Evolutionary conservation across 2,888 invertebrate species (phyloP).

Genomic region (Morinoia aosen): DNA sequence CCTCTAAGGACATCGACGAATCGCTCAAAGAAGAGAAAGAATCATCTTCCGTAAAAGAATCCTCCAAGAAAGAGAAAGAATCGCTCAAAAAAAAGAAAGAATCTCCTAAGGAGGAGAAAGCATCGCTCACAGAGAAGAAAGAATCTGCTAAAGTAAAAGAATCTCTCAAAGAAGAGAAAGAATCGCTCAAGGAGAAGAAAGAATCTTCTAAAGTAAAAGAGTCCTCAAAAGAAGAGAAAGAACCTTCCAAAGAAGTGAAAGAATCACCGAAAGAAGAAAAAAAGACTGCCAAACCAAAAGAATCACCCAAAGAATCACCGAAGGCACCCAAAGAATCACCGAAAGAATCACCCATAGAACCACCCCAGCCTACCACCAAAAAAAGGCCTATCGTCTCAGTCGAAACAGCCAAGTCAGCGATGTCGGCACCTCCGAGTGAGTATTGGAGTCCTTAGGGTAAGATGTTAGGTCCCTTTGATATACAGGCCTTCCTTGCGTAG

Average conservation of each 20-base stretch:
- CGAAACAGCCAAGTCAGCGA: neutral
- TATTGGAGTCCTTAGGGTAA: neutral
- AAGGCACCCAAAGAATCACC: neutral
- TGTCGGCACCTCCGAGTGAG: neutral
- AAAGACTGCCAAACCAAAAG: neutral
- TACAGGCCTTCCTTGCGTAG: no score
- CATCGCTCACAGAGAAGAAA: neutral
- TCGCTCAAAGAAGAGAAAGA: neutral
- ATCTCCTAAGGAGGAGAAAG: neutral
- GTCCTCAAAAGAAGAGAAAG: neutral
- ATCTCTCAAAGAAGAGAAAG: neutral
- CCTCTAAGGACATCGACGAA: neutral
- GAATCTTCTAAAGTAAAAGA: neutral
- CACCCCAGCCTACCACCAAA: no score
- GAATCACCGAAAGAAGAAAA: neutral
- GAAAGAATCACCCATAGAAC: neutral
- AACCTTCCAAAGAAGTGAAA: constrained; percentile 4
- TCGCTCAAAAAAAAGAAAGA: neutral
- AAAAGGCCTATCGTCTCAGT: no score
- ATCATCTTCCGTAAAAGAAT: neutral
- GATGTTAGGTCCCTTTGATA: no score
- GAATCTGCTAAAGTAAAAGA: neutral
- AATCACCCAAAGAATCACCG: neutral
- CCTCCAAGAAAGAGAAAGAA: neutral
- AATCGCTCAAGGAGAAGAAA: neutral